A percentile compares a stretch with the other conserved stretches of the same genome.
These are phyloP conservation scores for Melanotaenia trifasciata DNA, from an alignment of 2,797 vertebrate species.

Conservation along the genomic window DNA sequence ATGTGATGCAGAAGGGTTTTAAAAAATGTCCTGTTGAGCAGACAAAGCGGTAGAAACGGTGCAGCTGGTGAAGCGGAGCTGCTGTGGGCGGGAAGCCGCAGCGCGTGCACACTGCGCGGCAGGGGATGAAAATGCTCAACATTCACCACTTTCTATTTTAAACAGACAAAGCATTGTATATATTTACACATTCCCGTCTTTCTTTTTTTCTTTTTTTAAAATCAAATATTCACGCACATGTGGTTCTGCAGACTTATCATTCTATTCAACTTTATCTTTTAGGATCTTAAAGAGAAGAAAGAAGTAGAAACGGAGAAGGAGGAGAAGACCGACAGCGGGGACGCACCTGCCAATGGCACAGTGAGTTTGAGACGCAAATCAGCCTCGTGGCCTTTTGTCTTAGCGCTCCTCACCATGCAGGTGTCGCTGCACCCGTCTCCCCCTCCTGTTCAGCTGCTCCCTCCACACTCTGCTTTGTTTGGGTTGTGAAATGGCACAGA, in stretches of 20 bases:
- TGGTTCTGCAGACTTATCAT: constrained; percentile 24
- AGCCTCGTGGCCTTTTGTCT: constrained; percentile 85
- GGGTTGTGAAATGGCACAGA: constrained; percentile 81
- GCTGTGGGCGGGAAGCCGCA: constrained; percentile 79
- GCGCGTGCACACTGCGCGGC: constrained; percentile 29
- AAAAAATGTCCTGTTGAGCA: constrained; percentile 34
- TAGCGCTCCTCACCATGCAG: constrained; percentile 77
- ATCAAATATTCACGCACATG: neutral
- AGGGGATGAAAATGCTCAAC: constrained; percentile 1
- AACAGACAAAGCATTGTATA: neutral
- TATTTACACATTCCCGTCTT: neutral
- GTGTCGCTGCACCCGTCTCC: constrained; percentile 78
- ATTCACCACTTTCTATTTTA: neutral
- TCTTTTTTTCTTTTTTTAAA: neutral
- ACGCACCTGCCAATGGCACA: constrained; percentile 87
- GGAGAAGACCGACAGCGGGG: constrained; percentile 81
- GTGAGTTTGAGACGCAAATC: constrained; percentile 77
- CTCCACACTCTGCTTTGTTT: constrained; percentile 79
- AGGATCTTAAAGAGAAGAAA: constrained; percentile 91
- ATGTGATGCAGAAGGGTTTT: constrained; percentile 21
- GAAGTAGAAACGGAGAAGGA: constrained; percentile 77
- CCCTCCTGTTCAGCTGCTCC: constrained; percentile 67
- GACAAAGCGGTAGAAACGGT: constrained; percentile 72
- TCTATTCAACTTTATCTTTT: constrained; percentile 48
- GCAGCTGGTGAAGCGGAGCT: constrained; percentile 63